Base-by-base conservation (phyloP, 37 sponge, comb jelly and placozoan species). In the Chondrosia reniformis region DNA sequence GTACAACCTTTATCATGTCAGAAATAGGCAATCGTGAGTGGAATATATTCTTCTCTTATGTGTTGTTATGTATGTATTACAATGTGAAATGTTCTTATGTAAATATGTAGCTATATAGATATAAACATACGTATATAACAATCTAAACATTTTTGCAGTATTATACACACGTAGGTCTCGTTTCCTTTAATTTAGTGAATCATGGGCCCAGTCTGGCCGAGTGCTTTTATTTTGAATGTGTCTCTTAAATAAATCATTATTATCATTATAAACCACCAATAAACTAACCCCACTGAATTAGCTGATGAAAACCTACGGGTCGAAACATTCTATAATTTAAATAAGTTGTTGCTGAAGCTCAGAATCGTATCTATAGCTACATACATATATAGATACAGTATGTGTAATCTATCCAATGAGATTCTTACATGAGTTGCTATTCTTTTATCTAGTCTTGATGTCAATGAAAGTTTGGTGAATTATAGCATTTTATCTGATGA, bases 1-100 rank as follows among this genome's bases (percentile, higher is more conserved):
- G 4, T 94, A 84, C 83, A 84, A 84, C 59, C 79, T 90, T 24
- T 86, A 79, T 76, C 91, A 90, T 41, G 87, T 89, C 67, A 34
- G 91, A 66, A 79, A 75, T 4, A 58, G 95, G 74, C 57, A 73
- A 65, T 82, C 52, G 93, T 88, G 44, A 87, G 88, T 77, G 44
- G 4, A 19, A 15, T 15, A 49, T 49, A 15, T 49, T 49, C 15
- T 49, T 15, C 52, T 10, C 15, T 49, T 49, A 15, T 49, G 52
- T 49, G 52, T 10, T 49, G 52, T 49, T 49, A 15, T 19, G 10
- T 49, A 15, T 49, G 10, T 49, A 49, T 15, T 49, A 10, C 15
- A 19, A 10, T 49, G 52, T 19, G 15, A 49, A 19, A 49, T 49
- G 15, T 49, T 19, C 52, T 49, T 49, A 49, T 49, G 15, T 15